Evolutionary conservation across 2,113 vertebrate species (phyloP), one percentile per base, ranked within the genome.

Genomic region (Clarias magur): DNA sequence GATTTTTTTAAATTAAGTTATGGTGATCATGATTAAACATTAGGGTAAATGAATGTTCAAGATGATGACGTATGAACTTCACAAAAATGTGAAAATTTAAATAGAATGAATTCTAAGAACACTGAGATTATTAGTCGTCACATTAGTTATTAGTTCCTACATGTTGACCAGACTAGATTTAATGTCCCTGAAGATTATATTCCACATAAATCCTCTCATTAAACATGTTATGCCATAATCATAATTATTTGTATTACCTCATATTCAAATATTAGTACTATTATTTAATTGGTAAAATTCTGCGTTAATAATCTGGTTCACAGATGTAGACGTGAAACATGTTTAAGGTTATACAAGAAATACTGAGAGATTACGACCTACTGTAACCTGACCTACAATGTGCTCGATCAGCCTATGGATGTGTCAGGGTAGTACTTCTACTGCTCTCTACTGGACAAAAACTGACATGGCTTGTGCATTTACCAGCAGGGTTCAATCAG

Each of bases 371-470:
- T 90, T 87, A 88, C 16, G 67, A 88, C 48, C 27, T 87, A 34
- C 30, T 34, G 30, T 34, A 81, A 65, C 48, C 15, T 21, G 34
- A 34, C 54, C 27, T 81, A 57, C 38, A 78, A 82, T 57, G 63
- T 48, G 73, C 23, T 38, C n/a, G 48, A 84, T 60, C 42, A 82
- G 42, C 9, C 23, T 62, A 79, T 11, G 34, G 27, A 34, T 42
- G 70, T 15, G 5, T 30, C 23, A 68, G 53, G 57, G 8, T 27
- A 80, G 76, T 83, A 86, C 38, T 70, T 91, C 54, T 93, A 82
- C 91, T 93, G 91, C 92, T 54, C 88, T 90, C 93, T 93, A 84
- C 59, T 92, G 93, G 89, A 68, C 56, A 88, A 78, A 59, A 21
- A 59, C 11, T 67, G 34, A 6, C 57, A 88, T 53, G 34, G 79